Evolutionary conservation across 2,888 invertebrate genomes (phyloP).

Genomic region (Conchocele bisecta): DNA sequence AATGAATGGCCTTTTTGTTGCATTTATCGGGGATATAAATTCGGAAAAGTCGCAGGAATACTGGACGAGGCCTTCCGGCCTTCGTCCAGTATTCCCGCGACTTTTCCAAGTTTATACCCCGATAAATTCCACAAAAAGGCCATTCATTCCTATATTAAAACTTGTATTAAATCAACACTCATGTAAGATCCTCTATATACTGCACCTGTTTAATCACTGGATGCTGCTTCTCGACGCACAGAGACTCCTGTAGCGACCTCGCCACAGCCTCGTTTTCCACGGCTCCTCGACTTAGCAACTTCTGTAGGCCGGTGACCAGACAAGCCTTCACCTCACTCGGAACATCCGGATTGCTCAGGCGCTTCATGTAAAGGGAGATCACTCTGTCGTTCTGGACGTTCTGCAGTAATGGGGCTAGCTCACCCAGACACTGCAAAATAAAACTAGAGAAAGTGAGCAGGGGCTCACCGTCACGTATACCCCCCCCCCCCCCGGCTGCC

Average conservation of each 20-base stretch:
- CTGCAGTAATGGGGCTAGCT: constrained; percentile 45
- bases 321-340: constrained; percentile 41
- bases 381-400: constrained; percentile 59
- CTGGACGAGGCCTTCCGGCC: no score
- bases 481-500: no score
- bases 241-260: constrained; percentile 30
- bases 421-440: constrained; percentile 53
- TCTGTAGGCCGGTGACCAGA: constrained; percentile 52
- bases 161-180: no score
- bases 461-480: neutral
- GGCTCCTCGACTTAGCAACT: constrained; percentile 37
- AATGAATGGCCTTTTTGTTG: no score
- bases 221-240: constrained; percentile 19
- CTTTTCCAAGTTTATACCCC: no score
- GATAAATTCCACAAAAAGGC: no score
- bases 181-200: no score
- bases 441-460: no score
- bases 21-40: no score
- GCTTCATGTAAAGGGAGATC: constrained; percentile 51
- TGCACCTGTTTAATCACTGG: constrained; percentile 56
- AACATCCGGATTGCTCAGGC: constrained; percentile 35
- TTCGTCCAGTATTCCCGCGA: no score
- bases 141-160: no score
- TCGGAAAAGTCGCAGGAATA: no score
- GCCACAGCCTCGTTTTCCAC: constrained; percentile 36